Percentiles rank a stretch among this genome's conserved stretches.
Conservation (phyloP, 2,888 invertebrate genomes). For the Stenichneumon culpator region DNA sequence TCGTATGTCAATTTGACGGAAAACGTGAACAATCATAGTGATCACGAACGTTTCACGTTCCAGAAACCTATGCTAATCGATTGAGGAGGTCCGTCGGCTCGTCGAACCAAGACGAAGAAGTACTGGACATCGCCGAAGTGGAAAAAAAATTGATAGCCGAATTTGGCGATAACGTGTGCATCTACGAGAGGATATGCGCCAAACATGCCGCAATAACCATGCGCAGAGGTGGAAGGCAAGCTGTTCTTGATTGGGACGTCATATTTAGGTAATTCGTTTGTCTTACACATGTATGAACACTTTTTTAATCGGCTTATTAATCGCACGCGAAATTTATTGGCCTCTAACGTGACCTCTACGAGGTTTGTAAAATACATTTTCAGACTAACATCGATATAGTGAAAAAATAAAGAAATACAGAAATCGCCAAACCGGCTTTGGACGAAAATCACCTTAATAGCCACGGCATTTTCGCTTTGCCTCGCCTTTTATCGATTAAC, state of each 20-base stretch:
- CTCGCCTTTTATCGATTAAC: conserved; percentile 55
- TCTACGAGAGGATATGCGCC: conserved; percentile 92
- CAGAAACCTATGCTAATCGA: conserved; percentile 91
- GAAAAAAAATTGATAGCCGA: conserved; percentile 92
- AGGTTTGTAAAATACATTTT: background rate
- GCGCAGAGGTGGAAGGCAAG: conserved; percentile 86
- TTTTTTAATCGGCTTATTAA: background rate
- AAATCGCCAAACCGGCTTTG: conserved; percentile 7
- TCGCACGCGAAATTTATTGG: background rate
- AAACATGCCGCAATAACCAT: conserved; percentile 87
- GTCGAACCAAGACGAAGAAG: conserved; percentile 83
- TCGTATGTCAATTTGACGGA: background rate
- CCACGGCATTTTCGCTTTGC: background rate
- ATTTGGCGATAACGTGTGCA: conserved; percentile 92
- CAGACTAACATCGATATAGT: background rate
- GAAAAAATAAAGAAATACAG: background rate
- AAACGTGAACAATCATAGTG: background rate
- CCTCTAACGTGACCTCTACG: background rate
- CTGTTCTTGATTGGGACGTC: conserved; percentile 90
- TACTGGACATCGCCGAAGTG: conserved; percentile 90
- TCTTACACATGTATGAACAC: background rate
- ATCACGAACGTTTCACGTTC: conserved; percentile 41
- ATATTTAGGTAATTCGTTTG: conserved; percentile 89
- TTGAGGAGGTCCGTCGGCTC: conserved; percentile 86
- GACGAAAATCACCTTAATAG: background rate